These are phyloP conservation scores for Lacanobia oleracea DNA, from an alignment of 2,888 invertebrate genomes.

Conservation along the genomic window DNA sequence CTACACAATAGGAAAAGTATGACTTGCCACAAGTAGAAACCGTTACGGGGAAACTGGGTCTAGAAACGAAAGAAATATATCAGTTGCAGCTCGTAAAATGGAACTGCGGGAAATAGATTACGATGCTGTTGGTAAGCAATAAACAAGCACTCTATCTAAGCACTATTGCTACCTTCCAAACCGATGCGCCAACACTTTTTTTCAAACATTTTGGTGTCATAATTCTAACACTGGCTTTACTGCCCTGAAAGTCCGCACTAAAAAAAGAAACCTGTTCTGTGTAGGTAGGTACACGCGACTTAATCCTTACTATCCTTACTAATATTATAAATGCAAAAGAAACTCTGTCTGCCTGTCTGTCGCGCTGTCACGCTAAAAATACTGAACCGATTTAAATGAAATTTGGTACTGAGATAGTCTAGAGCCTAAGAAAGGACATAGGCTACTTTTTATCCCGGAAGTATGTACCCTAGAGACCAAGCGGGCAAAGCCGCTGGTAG, in stretches of 20 bases:
- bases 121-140: conserved; percentile 25
- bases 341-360: too few species aligned
- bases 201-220: conserved; percentile 2
- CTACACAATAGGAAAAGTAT: not conserved
- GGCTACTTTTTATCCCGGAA: too few species aligned
- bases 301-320: too few species aligned
- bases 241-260: not conserved
- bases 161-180: conserved; percentile 18
- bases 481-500: too few species aligned
- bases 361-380: too few species aligned
- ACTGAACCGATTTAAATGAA: too few species aligned
- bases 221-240: not conserved
- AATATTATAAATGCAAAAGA: too few species aligned
- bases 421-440: too few species aligned
- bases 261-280: not conserved
- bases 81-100: conserved; percentile 46
- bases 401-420: too few species aligned
- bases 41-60: conserved; percentile 6
- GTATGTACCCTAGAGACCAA: too few species aligned
- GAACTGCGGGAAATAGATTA: conserved; percentile 40
- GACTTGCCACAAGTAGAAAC: conserved; percentile 23
- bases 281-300: conserved; percentile 5
- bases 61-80: conserved; percentile 20
- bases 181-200: conserved; percentile 1
- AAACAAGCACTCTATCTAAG: conserved; percentile 46